A percentile compares a stretch with the other conserved stretches of the same genome.
Evolutionary conservation across 2,113 vertebrate genomes (phyloP).

Genomic region (Caloenas nicobarica): DNA sequence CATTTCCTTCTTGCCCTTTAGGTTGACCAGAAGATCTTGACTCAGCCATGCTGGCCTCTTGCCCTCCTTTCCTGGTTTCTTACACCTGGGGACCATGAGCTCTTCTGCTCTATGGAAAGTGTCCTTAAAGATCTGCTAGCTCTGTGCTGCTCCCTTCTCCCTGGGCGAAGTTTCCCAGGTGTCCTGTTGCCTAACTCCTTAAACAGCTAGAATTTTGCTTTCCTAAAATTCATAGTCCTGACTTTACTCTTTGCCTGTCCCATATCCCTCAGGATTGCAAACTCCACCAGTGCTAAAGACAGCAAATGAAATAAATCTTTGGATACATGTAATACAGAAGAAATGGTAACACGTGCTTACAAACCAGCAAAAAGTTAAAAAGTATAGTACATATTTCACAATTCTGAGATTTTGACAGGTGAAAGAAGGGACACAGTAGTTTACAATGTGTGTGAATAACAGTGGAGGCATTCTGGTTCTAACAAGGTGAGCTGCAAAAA

Average conservation of each 20-base stretch:
- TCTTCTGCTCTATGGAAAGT: fast-evolving
- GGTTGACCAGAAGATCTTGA: neutral
- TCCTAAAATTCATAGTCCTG: neutral
- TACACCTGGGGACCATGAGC: neutral
- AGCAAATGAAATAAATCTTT: neutral
- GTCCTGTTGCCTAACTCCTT: neutral
- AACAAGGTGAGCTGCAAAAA: neutral
- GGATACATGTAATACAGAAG: neutral
- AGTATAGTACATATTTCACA: neutral
- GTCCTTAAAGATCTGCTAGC: neutral
- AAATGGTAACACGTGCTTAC: neutral
- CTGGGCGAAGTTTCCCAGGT: neutral
- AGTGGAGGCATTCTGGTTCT: neutral
- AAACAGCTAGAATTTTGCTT: neutral
- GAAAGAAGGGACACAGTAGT: neutral
- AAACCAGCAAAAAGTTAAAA: neutral
- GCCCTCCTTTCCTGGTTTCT: neutral
- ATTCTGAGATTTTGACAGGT: neutral
- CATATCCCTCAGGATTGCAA: neutral
- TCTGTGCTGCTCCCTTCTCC: neutral
- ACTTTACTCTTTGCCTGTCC: neutral
- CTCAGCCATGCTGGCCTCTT: fast-evolving
- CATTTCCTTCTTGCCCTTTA: neutral
- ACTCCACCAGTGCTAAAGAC: neutral
- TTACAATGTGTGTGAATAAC: neutral